Evolutionary conservation across 2,797 vertebrate genomes (phyloP).

Genomic region (Microhierax caerulescens): DNA sequence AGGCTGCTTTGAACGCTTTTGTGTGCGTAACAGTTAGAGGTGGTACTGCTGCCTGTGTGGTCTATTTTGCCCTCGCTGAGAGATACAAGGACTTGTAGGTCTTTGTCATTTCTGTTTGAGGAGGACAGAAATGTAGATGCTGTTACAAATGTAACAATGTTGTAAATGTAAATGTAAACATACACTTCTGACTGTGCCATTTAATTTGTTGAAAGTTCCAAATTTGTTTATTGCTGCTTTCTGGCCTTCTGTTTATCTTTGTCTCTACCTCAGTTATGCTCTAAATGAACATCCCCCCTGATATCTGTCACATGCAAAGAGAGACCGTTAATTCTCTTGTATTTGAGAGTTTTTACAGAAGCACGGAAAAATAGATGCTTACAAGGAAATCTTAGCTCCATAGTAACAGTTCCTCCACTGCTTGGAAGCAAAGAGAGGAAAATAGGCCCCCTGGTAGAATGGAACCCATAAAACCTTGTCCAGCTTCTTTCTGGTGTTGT

Average conservation of each 20-base stretch:
- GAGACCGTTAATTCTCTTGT: not conserved
- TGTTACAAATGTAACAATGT: not conserved
- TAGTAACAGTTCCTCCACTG: not conserved
- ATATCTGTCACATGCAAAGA: not conserved
- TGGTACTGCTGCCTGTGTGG: conserved; percentile 53
- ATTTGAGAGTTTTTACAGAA: not conserved
- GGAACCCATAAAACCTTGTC: not conserved
- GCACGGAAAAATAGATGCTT: not conserved
- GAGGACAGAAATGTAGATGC: not conserved
- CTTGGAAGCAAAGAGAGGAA: not conserved
- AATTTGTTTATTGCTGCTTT: not conserved
- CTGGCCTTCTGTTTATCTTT: not conserved
- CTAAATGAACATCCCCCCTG: not conserved
- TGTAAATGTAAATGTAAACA: not conserved
- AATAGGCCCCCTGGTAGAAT: not conserved
- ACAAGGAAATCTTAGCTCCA: not conserved
- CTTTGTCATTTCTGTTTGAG: not conserved
- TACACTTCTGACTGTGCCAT: not conserved
- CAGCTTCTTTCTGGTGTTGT: not conserved
- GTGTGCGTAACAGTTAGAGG: not conserved
- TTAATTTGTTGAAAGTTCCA: not conserved
- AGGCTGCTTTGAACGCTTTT: conserved; percentile 25
- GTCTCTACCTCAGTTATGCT: not conserved
- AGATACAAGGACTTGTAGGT: not conserved
- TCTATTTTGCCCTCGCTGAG: not conserved